Evolutionary conservation across 2,888 invertebrate species (phyloP), one percentile per base, ranked within the genome.

Genomic region (Hydrotaea cyrtoneurina): DNA sequence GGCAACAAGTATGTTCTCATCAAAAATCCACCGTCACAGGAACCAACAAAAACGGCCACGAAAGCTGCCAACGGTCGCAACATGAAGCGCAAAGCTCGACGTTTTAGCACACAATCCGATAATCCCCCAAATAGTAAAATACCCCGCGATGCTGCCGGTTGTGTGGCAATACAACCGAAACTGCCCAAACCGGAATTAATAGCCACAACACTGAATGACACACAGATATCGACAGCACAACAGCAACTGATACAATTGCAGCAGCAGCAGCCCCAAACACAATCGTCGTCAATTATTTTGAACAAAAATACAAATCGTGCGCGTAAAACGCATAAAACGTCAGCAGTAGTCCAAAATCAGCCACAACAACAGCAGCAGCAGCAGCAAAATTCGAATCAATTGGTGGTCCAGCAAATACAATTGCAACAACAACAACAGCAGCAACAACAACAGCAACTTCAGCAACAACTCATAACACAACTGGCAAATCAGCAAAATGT

Each of bases 1-100:
- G 88, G 93, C 92, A 82, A 93, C 93, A 89, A 89, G 78, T 89
- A 88, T 71, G 88, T 89, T 8, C 88, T 89, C 26, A 89, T 89
- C 31, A 89, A 89, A 69, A 86, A 88, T 8, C 86, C 87, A 8
- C 80, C 87, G 21, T 43, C 66, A 17, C 69, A 84, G n/a, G 87
- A 88, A 43, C 80, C 86, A 31, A 55, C 84, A 8, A 78, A 86
- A 5, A 7, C 86, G 86, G 19, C 77, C 1, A 10, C 39, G 1
- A 39, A 39, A 39, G 39, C 39, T 13, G 80, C 21, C 50, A 55
- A 81, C 39, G 46, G 76, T 23, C 72, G 69, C 5, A 31, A 46
- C 15, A 46, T 64, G n/a, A 77, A 83, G 11, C 36, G 80, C 2
- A 69, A 86, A 15, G 2, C 21, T 17, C 81, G 86, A 23, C 87